Base-by-base conservation (phyloP, 2,113 vertebrate genomes). In the Sakesphorus luctuosus region DNA sequence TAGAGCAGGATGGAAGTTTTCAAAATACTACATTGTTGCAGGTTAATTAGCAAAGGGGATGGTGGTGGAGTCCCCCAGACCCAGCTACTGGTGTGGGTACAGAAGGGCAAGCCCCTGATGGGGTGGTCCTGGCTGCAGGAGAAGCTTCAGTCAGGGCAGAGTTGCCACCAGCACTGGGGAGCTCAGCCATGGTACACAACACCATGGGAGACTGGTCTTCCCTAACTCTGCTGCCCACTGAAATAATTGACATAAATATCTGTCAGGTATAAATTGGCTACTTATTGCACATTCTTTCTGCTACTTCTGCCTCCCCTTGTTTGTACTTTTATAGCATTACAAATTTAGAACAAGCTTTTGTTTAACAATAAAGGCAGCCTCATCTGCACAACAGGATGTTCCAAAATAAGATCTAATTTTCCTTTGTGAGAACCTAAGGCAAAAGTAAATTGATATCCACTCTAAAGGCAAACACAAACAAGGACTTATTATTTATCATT, bases 331-430 rank as follows among this genome's bases (percentile, higher is more conserved):
- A 43, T 6, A 69, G 28, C 15, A 2, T 55, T 81, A 31, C 16
- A 36, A 53, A 89, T 28, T 49, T 44, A 31, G 44, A 80, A 55
- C 14, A 47, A 52, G 56, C 71, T 81, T 82, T 82, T 43, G 8
- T 77, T 91, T 44, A 85, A 66, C 63, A 65, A 83, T 40, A 88
- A 80, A 71, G 21, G 36, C 79, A 67, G 36, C 19, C 36, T 94
- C 52, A 56, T 86, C 52, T 84, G 56, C 79, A 81, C 84, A 93
- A 74, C 66, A 92, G 44, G 66, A 89, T 94, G 88, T 93, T 90
- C 85, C 56, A 84, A 96, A 93, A 53, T 17, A 87, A 79, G 90
- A 92, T 94, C 80, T 93, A 71, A 87, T 96, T 90, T 92, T 95
- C 72, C 56, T 63, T 55, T 47, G 40, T 0, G 0, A 78, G 44